Percentiles rank a stretch among this genome's conserved stretches.
Evolutionary conservation across 2,888 invertebrate species (phyloP).

Genomic region (Pyrgus malvae): DNA sequence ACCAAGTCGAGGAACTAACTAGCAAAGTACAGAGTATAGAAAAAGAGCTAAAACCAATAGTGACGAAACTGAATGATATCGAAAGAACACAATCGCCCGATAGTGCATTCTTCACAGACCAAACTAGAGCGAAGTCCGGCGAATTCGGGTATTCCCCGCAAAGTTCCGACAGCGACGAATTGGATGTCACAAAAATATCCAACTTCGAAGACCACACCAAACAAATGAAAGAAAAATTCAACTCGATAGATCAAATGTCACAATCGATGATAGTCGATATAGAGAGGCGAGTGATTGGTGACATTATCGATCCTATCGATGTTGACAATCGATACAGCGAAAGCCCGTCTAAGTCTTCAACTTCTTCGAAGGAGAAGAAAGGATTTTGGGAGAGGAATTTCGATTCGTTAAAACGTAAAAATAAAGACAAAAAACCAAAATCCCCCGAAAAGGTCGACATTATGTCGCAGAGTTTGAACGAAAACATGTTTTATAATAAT

Average conservation of each 20-base stretch:
- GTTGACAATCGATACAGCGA: conserved; percentile 53
- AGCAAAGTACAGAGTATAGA: conserved; percentile 85
- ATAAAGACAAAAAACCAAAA: conserved; percentile 59
- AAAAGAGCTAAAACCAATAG: conserved; percentile 81
- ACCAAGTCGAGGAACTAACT: conserved; percentile 85
- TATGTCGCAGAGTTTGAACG: conserved; percentile 80
- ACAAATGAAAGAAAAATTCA: conserved; percentile 70
- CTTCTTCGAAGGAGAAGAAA: conserved; percentile 73
- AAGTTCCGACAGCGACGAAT: conserved; percentile 72
- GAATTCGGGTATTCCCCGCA: conserved; percentile 76
- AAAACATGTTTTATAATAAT: conserved; percentile 73
- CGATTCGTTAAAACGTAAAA: conserved; percentile 73
- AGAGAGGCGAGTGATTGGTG: conserved; percentile 60
- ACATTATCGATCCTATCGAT: conserved; percentile 42
- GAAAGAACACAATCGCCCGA: conserved; percentile 74
- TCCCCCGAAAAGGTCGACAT: conserved; percentile 67
- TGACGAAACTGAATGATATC: conserved; percentile 63
- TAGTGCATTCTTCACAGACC: conserved; percentile 80
- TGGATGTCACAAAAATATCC: conserved; percentile 58
- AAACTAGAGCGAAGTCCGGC: conserved; percentile 73
- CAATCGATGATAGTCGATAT: conserved; percentile 78
- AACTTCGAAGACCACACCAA: conserved; percentile 69
- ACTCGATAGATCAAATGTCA: conserved; percentile 78
- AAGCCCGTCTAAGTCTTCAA: conserved; percentile 69
- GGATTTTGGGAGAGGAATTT: conserved; percentile 80